phyloP scores from a whole-genome alignment of 2,113 vertebrate species.

The Nycticryphes semicollaris region DNA sequence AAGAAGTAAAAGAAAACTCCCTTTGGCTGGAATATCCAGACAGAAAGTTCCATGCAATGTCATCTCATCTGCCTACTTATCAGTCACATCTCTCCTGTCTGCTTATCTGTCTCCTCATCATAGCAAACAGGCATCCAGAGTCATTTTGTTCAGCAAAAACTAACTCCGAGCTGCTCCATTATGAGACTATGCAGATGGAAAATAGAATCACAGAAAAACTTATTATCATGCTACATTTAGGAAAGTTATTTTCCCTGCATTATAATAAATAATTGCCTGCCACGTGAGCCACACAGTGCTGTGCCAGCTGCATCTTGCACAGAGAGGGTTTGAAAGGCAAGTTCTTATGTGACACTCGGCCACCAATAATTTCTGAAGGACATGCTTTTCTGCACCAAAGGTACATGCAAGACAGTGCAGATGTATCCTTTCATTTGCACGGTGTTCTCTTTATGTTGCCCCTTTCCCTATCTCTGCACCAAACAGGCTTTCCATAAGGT shows the following conservation, averaged over 20 bases:
- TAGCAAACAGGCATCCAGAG: not conserved
- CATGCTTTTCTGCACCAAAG: not conserved
- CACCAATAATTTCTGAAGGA: slow-evolving; percentile 27
- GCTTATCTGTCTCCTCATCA: not conserved
- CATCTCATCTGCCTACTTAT: not conserved
- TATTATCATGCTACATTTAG: not conserved
- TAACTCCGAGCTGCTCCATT: not conserved
- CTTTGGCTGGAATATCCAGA: not conserved
- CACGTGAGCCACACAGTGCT: not conserved
- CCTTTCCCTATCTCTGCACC: not conserved
- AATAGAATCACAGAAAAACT: not conserved
- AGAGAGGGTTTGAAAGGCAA: not conserved
- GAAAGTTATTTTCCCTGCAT: not conserved
- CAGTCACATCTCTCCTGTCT: not conserved
- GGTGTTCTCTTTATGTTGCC: not conserved
- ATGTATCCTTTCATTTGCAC: not conserved
- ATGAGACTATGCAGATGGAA: not conserved
- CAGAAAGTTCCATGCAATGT: too few relatives aligned
- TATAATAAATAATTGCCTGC: not conserved
- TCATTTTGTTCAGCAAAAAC: not conserved
- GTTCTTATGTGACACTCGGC: not conserved
- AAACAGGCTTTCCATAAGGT: not conserved
- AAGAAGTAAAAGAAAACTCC: not conserved
- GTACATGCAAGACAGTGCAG: not conserved
- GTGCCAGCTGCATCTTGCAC: not conserved